phyloP scores from a whole-genome alignment of 2,888 invertebrate genomes.

The Heteromurus nitidus region DNA sequence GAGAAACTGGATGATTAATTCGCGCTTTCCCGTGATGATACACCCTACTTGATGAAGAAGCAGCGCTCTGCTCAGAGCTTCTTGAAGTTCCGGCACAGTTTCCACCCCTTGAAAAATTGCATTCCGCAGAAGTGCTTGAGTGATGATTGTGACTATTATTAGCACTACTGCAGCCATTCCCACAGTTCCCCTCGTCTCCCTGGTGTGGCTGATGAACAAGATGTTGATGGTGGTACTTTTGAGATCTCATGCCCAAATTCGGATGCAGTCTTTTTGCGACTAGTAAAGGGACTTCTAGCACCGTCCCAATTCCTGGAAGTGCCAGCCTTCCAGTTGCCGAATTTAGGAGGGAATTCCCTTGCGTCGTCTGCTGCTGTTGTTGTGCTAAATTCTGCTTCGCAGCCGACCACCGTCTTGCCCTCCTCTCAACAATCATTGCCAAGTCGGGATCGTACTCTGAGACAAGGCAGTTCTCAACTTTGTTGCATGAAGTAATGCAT shows the following conservation, averaged over 20 bases:
- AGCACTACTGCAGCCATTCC: neutral
- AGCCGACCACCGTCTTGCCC: conserved; percentile 84
- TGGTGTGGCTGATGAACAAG: conserved; percentile 21
- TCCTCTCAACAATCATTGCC: conserved; percentile 84
- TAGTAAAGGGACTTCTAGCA: conserved; percentile 57
- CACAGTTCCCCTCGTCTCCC: neutral
- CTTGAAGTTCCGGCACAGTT: conserved; percentile 18
- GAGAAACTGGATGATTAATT: conserved; percentile 1
- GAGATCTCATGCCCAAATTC: conserved; percentile 59
- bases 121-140: neutral
- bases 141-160: neutral
- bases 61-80: neutral
- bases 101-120: conserved; percentile 18
- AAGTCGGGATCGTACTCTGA: conserved; percentile 79
- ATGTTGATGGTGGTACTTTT: conserved; percentile 17
- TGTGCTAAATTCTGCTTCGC: conserved; percentile 77
- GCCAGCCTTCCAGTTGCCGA: conserved; percentile 42
- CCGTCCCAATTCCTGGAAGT: conserved; percentile 52
- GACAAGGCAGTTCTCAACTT: conserved; percentile 77
- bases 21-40: conserved; percentile 41
- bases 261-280: conserved; percentile 66
- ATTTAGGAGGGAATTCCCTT: neutral
- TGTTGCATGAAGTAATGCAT: conserved; percentile 89
- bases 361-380: conserved; percentile 5
- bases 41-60: neutral